These are phyloP conservation scores for Verasper variegatus DNA, from an alignment of 2,113 vertebrate genomes.

Conservation along the genomic window DNA sequence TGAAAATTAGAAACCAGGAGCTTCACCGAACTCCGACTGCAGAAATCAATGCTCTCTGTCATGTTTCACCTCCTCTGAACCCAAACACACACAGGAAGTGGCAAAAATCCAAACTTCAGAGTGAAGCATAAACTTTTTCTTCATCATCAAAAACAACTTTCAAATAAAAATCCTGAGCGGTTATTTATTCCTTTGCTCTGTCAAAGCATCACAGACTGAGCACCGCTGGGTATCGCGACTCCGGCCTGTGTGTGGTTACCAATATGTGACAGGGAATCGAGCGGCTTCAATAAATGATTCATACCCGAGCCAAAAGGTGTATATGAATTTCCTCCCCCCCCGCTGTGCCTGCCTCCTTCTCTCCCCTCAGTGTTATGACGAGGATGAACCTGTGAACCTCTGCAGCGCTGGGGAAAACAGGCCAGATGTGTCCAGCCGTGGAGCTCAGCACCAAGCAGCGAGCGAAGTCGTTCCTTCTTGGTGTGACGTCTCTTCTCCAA, in stretches of 20 bases:
- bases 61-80: no score
- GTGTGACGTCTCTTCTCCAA: not conserved
- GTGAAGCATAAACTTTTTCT: not conserved
- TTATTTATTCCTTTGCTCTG: not conserved
- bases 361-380: conserved; percentile 39
- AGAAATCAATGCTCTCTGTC: no score
- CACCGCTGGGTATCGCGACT: conserved; percentile 24
- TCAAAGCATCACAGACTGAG: conserved; percentile 19
- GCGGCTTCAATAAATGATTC: conserved; percentile 59
- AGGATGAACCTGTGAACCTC: conserved; percentile 3
- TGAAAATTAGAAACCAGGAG: no score
- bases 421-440: conserved; percentile 22
- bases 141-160: conserved; percentile 8
- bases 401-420: conserved; percentile 6
- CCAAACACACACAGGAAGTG: no score
- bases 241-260: conserved; percentile 7
- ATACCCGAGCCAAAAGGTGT: conserved; percentile 32
- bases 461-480: conserved; percentile 3
- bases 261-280: conserved; percentile 12
- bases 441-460: not conserved
- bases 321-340: conserved; percentile 14
- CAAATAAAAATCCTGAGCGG: no score
- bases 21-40: no score
- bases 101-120: no score
- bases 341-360: not conserved